Evolutionary conservation across 1,140 invertebrate species (phyloP).

Genomic region (Rhopalosiphum padi): DNA sequence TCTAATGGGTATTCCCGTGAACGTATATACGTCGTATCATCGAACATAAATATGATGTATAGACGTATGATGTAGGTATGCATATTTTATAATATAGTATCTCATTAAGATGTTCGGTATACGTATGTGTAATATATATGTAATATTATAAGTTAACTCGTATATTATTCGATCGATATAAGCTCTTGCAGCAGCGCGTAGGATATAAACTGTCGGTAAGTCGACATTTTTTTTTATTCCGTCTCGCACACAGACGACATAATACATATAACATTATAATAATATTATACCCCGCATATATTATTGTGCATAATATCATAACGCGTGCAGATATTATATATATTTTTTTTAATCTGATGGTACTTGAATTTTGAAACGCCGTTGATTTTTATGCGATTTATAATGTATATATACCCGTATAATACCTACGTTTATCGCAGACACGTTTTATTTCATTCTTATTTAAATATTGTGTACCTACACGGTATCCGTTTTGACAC

Average conservation of each 20-base stretch:
- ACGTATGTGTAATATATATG: neutral
- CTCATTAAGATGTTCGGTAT: conserved; percentile 14
- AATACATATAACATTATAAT: conserved; percentile 13
- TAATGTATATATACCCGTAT: neutral
- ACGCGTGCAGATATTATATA: neutral
- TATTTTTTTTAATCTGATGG: conserved; percentile 15
- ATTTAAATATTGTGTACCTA: neutral
- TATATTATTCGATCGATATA: conserved; percentile 26
- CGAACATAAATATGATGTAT: neutral
- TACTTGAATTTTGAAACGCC: neutral
- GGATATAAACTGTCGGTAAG: conserved; percentile 40
- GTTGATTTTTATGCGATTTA: conserved; percentile 18
- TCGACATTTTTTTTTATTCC: conserved; percentile 11
- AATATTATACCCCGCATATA: conserved; percentile 5
- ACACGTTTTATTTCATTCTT: conserved; percentile 12
- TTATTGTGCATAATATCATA: neutral
- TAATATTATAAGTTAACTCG: neutral
- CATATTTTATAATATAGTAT: conserved; percentile 3
- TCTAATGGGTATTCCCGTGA: neutral
- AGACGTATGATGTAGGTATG: neutral
- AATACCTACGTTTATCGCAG: neutral
- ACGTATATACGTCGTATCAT: neutral
- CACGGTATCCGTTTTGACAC: neutral
- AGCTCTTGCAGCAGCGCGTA: conserved; percentile 12
- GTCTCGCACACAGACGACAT: neutral